Evolutionary conservation across 2,113 vertebrate genomes (phyloP).

Genomic region (Amazona vittata): DNA sequence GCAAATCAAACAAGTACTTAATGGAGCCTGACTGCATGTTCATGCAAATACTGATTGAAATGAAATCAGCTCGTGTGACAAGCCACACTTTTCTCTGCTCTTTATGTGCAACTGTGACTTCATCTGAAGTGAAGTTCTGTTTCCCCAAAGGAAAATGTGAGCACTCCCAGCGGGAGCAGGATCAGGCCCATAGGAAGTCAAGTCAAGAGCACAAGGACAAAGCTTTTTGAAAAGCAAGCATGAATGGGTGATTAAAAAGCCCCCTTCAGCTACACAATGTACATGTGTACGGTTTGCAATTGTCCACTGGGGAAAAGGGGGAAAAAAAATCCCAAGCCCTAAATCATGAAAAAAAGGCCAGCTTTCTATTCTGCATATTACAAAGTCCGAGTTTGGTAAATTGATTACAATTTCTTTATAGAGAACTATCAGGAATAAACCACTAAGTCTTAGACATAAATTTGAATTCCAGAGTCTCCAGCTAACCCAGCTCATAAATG

Average conservation of each 20-base stretch:
- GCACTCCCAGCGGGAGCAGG: neutral
- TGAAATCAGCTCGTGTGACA: constrained; percentile 44
- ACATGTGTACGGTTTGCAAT: constrained; percentile 53
- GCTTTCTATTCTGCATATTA: constrained; percentile 61
- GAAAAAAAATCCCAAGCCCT: constrained; percentile 9
- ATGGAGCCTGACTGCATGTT: constrained; percentile 15
- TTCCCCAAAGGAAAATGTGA: neutral
- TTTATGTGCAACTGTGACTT: constrained; percentile 49
- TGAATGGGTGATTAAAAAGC: constrained; percentile 58
- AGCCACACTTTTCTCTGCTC: constrained; percentile 41
- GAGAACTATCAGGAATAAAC: constrained; percentile 77
- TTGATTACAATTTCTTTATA: constrained; percentile 79
- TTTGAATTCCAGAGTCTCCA: constrained; percentile 86
- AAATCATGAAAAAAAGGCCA: constrained; percentile 47
- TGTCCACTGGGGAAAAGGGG: constrained; percentile 20
- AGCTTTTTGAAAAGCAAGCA: constrained; percentile 23
- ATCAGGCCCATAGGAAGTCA: neutral
- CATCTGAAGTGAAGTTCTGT: neutral
- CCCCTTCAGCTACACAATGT: constrained; percentile 47
- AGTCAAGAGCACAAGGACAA: constrained; percentile 7
- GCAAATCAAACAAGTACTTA: constrained; percentile 57
- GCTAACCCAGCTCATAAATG: constrained; percentile 90
- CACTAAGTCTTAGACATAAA: constrained; percentile 80
- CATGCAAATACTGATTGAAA: constrained; percentile 37
- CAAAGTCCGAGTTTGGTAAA: constrained; percentile 72